Evolutionary conservation across 2,113 vertebrate genomes (phyloP).

Genomic region (Sciurus niger): DNA sequence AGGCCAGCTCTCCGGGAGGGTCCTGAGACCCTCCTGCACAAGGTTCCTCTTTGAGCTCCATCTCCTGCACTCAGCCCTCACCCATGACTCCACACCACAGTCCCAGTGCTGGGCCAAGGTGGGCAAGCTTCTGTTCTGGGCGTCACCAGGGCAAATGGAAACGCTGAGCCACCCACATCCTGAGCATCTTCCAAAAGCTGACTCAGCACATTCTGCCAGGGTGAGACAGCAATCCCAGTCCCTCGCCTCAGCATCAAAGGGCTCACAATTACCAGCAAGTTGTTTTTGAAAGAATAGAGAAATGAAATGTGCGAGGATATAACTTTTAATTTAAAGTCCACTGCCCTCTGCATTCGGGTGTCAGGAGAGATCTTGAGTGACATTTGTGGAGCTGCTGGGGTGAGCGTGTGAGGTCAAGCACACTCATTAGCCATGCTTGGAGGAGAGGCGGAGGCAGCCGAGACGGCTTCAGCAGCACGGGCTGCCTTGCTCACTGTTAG

Average conservation of each 20-base stretch:
- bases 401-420: constrained; percentile 14
- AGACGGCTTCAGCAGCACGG: background rate
- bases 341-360: constrained; percentile 47
- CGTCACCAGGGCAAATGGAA: background rate
- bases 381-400: constrained; percentile 62
- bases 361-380: constrained; percentile 71
- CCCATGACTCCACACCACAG: background rate
- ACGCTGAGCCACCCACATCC: background rate
- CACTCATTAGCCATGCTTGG: constrained; percentile 64
- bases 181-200: background rate
- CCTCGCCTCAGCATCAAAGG: constrained; percentile 61
- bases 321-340: constrained; percentile 73
- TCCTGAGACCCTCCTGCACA: background rate
- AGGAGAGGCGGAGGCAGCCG: background rate
- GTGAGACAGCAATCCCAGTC: background rate
- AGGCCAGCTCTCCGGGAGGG: no score
- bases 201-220: background rate
- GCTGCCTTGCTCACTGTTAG: background rate
- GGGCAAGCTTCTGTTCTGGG: background rate
- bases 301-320: constrained; percentile 31
- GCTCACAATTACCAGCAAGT: constrained; percentile 48
- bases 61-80: background rate
- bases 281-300: constrained; percentile 65
- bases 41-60: background rate
- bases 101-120: background rate